Conservation (phyloP, 2,797 vertebrate species). For the Lepilemur septentrionalis region DNA sequence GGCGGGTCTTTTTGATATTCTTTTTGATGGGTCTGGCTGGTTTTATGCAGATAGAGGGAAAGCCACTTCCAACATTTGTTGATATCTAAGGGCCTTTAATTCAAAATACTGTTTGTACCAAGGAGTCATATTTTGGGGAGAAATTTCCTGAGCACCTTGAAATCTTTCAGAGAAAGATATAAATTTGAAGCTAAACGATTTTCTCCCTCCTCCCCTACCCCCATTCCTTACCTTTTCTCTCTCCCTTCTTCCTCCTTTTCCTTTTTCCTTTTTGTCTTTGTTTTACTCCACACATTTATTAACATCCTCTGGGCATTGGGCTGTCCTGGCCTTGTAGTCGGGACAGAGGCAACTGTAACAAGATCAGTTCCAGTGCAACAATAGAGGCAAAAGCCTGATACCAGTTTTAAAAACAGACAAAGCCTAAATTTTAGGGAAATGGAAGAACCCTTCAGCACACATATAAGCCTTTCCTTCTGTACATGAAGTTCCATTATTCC, state of each 20-base stretch:
- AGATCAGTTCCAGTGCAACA: background rate
- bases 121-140: too few relatives aligned
- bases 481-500: background rate
- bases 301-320: background rate
- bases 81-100: too few relatives aligned
- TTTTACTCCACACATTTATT: background rate
- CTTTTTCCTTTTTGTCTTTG: background rate
- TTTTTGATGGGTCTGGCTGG: too few relatives aligned
- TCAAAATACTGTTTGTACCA: too few relatives aligned
- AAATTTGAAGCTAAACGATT: slow-evolving; percentile 12
- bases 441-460: background rate
- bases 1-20: too few relatives aligned
- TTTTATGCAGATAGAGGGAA: too few relatives aligned
- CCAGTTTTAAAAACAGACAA: slow-evolving; percentile 1
- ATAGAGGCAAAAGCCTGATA: background rate
- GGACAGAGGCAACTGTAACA: background rate
- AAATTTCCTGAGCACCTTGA: too few relatives aligned
- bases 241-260: background rate
- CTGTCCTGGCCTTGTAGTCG: background rate
- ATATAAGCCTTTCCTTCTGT: background rate
- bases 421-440: background rate
- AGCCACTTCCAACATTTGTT: too few relatives aligned
- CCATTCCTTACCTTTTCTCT: background rate
- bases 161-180: background rate
- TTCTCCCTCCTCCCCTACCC: too few relatives aligned